These are phyloP conservation scores for Coenonympha glycerion DNA, from an alignment of 2,888 invertebrate genomes.

Conservation along the genomic window DNA sequence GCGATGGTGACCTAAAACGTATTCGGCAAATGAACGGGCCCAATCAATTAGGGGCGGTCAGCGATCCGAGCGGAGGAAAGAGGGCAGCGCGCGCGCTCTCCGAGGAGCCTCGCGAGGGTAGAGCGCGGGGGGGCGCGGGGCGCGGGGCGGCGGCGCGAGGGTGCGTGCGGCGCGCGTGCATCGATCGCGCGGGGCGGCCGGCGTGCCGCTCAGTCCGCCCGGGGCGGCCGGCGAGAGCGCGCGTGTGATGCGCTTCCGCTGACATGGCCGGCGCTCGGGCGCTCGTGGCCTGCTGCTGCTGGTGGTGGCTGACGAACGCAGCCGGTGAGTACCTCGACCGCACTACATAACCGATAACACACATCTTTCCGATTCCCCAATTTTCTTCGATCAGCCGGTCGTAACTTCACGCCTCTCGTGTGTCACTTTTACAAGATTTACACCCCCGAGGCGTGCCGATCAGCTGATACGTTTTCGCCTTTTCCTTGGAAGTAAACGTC, in stretches of 20 bases:
- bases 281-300: constrained; percentile 73
- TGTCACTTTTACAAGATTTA: constrained; percentile 43
- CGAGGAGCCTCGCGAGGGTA: constrained; percentile 67
- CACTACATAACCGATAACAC: constrained; percentile 12
- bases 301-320: constrained; percentile 73
- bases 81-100: constrained; percentile 78
- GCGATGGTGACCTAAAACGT: constrained; percentile 71
- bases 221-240: constrained; percentile 76
- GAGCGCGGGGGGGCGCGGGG: constrained; percentile 45
- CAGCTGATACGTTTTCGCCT: constrained; percentile 29
- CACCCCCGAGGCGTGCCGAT: constrained; percentile 32
- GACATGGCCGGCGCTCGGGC: constrained; percentile 76
- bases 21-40: constrained; percentile 67
- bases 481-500: constrained; percentile 16
- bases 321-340: constrained; percentile 63
- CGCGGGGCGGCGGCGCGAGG: constrained; percentile 46
- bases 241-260: constrained; percentile 74
- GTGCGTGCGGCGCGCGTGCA: constrained; percentile 65
- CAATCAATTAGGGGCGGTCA: constrained; percentile 76
- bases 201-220: constrained; percentile 60
- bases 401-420: constrained; percentile 37
- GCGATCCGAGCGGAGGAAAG: constrained; percentile 70
- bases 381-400: constrained; percentile 53
- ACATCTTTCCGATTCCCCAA: not conserved
- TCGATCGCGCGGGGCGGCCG: constrained; percentile 44